phyloP scores from a whole-genome alignment of 2,888 invertebrate species.

The Horisme vitalbata region DNA sequence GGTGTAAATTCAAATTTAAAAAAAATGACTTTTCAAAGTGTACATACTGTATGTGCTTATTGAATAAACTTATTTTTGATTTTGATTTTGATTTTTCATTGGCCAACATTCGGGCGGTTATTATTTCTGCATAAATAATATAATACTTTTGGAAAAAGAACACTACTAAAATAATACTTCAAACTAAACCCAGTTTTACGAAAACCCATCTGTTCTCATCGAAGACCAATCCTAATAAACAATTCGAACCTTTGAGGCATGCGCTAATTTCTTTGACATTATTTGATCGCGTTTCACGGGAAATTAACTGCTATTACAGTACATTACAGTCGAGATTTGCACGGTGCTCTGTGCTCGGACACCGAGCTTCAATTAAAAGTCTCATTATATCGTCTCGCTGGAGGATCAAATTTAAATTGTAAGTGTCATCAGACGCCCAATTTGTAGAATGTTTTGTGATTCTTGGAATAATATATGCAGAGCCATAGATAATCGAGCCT shows the following conservation, averaged over 20 bases:
- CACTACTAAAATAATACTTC: too few species aligned
- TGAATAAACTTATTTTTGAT: too few species aligned
- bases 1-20: too few species aligned
- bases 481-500: conserved; percentile 4
- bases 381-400: conserved; percentile 49
- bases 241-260: conserved; percentile 15
- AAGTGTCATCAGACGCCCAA: conserved; percentile 48
- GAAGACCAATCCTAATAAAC: conserved; percentile 15
- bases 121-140: too few species aligned
- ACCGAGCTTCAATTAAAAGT: conserved; percentile 58
- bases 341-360: conserved; percentile 36
- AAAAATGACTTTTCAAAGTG: too few species aligned
- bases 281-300: conserved; percentile 11
- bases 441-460: conserved; percentile 34
- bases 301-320: conserved; percentile 26
- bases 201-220: not conserved
- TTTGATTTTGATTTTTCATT: too few species aligned
- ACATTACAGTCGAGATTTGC: conserved; percentile 39
- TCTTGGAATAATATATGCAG: conserved; percentile 12
- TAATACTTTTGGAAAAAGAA: too few species aligned
- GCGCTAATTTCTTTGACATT: conserved; percentile 12
- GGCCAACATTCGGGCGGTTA: too few species aligned
- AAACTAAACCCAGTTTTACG: too few species aligned
- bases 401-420: conserved; percentile 46
- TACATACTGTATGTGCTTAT: too few species aligned